Evolutionary conservation across 2,113 vertebrate genomes (phyloP).

Genomic region (Clarias magur): DNA sequence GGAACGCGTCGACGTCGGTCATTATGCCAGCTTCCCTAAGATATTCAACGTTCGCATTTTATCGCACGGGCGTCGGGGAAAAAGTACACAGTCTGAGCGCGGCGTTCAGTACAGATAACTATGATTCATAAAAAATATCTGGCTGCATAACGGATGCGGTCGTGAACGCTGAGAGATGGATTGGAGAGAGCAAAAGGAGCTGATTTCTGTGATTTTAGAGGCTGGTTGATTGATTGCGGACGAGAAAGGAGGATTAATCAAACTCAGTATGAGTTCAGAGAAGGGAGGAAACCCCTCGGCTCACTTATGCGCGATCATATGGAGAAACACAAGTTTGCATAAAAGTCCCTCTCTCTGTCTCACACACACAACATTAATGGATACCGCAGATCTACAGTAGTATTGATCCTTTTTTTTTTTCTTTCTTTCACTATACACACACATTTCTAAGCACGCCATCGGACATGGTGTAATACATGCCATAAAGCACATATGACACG

Average conservation of each 20-base stretch:
- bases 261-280: conserved; percentile 69
- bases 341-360: neutral
- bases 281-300: conserved; percentile 29
- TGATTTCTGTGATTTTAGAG: conserved; percentile 77
- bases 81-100: conserved; percentile 64
- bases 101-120: conserved; percentile 70
- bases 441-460: neutral
- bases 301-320: conserved; percentile 32
- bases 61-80: conserved; percentile 54
- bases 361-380: neutral
- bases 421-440: neutral
- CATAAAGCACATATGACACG: neutral
- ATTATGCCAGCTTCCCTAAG: conserved; percentile 66
- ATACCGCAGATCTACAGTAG: neutral
- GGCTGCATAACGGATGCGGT: conserved; percentile 69
- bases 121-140: conserved; percentile 78
- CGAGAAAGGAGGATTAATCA: conserved; percentile 75
- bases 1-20: conserved; percentile 65
- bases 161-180: conserved; percentile 70
- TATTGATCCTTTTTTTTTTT: neutral
- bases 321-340: conserved; percentile 36
- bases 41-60: conserved; percentile 60
- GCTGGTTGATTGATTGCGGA: conserved; percentile 73
- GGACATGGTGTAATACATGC: neutral
- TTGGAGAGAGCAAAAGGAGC: conserved; percentile 70